Evolutionary conservation across 2,113 vertebrate species (phyloP).

Genomic region (Cyphomyrus plagiostoma): DNA sequence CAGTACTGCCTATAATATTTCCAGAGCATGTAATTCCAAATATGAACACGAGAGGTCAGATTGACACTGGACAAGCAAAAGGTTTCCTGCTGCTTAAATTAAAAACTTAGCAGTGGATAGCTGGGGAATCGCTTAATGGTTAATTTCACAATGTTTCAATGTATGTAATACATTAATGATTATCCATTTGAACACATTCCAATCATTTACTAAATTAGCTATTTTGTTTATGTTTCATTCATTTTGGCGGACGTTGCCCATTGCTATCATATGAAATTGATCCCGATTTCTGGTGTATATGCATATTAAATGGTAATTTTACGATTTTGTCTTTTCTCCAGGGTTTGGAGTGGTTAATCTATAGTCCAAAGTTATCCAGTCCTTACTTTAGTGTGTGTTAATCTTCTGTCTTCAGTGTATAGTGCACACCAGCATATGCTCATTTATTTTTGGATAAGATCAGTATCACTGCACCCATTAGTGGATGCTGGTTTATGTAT

Average conservation of each 20-base stretch:
- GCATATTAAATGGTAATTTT: not conserved
- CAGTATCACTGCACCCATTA: not conserved
- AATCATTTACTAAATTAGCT: not conserved
- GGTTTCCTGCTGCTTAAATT: not conserved
- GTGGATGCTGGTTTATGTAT: not conserved
- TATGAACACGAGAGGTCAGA: constrained; percentile 12
- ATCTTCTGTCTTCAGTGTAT: not conserved
- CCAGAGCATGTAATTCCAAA: constrained; percentile 1
- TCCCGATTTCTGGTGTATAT: not conserved
- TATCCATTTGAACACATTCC: not conserved
- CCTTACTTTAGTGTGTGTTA: not conserved
- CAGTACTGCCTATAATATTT: not conserved
- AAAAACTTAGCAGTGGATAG: not conserved
- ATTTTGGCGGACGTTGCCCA: not conserved
- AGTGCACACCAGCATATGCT: not conserved
- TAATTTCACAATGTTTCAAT: not conserved
- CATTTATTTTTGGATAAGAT: not conserved
- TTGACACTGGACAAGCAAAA: constrained; percentile 7
- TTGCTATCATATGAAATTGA: not conserved
- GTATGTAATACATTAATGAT: not conserved
- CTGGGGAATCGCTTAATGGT: not conserved
- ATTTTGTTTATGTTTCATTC: not conserved
- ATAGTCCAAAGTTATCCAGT: not conserved
- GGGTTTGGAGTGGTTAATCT: not conserved
- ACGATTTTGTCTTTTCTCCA: not conserved